These are phyloP conservation scores for Mythimna pallens DNA, from an alignment of 2,888 invertebrate genomes.

Conservation along the genomic window DNA sequence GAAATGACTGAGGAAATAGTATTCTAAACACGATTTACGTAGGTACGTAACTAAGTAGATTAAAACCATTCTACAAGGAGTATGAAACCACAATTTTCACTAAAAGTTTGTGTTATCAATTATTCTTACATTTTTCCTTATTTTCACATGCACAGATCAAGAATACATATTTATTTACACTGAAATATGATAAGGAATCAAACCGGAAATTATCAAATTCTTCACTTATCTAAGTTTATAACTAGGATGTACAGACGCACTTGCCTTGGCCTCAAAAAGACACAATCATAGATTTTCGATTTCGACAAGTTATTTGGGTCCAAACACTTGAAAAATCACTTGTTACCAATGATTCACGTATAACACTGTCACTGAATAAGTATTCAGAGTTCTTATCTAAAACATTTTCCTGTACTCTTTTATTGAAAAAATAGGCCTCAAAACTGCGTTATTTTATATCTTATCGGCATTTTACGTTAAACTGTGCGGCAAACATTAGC, in stretches of 20 bases:
- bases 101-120: constrained; percentile 37
- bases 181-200: constrained; percentile 36
- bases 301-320: constrained; percentile 13
- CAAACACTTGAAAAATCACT: constrained; percentile 16
- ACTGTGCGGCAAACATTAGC: constrained; percentile 72
- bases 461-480: constrained; percentile 65
- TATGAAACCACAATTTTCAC: constrained; percentile 3
- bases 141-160: constrained; percentile 30
- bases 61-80: constrained; percentile 1
- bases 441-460: constrained; percentile 62
- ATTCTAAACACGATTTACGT: constrained; percentile 20
- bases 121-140: constrained; percentile 43
- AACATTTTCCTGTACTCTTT: constrained; percentile 57
- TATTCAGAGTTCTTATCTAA: constrained; percentile 37
- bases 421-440: constrained; percentile 64
- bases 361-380: constrained; percentile 36
- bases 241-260: constrained; percentile 14
- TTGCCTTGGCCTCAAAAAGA: constrained; percentile 43
- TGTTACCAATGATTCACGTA: constrained; percentile 45
- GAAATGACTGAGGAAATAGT: constrained; percentile 24
- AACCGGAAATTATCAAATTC: constrained; percentile 48
- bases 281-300: constrained; percentile 4
- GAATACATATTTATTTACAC: constrained; percentile 45
- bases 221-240: constrained; percentile 33
- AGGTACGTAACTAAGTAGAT: background rate